Evolutionary conservation across 2,888 invertebrate genomes (phyloP).

Genomic region (Oligia latruncula): DNA sequence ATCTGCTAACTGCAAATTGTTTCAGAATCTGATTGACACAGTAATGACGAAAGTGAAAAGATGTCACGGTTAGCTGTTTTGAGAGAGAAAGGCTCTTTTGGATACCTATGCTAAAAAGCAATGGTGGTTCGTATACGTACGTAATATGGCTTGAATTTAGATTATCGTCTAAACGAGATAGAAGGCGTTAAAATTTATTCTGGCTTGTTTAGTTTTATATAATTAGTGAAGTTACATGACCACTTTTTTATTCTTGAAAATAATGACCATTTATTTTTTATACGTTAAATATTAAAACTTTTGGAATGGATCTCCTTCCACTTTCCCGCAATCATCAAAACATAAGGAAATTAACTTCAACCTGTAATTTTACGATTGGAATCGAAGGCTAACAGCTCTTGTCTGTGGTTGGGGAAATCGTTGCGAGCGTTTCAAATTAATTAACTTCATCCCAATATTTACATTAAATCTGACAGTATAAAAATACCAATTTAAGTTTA

Average conservation of each 20-base stretch:
- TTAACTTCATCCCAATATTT: conserved; percentile 22
- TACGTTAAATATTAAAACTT: conserved; percentile 23
- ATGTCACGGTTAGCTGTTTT: conserved; percentile 86
- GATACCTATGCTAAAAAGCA: conserved; percentile 71
- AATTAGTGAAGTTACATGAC: conserved; percentile 52
- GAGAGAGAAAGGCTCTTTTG: conserved; percentile 84
- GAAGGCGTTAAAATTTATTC: conserved; percentile 47
- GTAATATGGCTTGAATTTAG: conserved; percentile 63
- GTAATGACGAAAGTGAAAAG: conserved; percentile 87
- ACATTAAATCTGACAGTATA: neutral
- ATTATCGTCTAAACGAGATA: conserved; percentile 57
- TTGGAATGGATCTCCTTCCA: conserved; percentile 15
- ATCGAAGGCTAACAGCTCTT: conserved; percentile 56
- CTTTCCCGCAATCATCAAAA: conserved; percentile 52
- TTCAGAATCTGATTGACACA: conserved; percentile 85
- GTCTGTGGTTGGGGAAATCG: conserved; percentile 37
- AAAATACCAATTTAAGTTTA: neutral
- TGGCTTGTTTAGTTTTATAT: conserved; percentile 55
- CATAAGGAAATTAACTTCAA: conserved; percentile 58
- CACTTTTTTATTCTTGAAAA: conserved; percentile 27
- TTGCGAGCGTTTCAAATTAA: conserved; percentile 36
- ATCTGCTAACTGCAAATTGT: conserved; percentile 80
- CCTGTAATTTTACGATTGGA: conserved; percentile 60
- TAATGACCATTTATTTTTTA: conserved; percentile 23
- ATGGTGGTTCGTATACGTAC: conserved; percentile 65